Evolutionary conservation across 2,888 invertebrate species (phyloP).

Genomic region (Vannuccia rotundouncinata): DNA sequence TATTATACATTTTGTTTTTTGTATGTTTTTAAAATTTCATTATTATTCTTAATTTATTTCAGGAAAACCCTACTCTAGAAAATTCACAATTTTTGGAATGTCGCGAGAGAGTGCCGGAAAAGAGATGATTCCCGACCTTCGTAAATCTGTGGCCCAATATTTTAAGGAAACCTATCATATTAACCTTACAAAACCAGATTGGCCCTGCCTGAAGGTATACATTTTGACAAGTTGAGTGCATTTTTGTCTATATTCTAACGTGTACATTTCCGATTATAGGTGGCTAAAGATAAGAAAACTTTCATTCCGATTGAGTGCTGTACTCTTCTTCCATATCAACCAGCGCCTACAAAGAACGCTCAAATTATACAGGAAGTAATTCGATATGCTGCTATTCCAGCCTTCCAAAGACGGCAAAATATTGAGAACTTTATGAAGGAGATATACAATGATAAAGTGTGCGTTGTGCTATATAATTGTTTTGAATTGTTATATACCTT

Average conservation of each 20-base stretch:
- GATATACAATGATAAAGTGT: background rate
- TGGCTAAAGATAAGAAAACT: constrained; percentile 9
- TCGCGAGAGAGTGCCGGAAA: background rate
- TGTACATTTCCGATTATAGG: no score
- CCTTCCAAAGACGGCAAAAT: constrained; percentile 20
- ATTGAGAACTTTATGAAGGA: background rate
- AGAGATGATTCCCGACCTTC: constrained; percentile 28
- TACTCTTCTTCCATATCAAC: constrained; percentile 37
- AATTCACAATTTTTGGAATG: constrained; percentile 37
- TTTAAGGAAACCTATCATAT: constrained; percentile 25
- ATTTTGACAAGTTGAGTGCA: no score
- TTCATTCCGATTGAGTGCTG: constrained; percentile 32
- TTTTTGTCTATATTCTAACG: no score
- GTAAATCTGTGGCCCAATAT: constrained; percentile 25
- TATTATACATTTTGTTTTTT: no score
- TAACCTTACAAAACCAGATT: constrained; percentile 13
- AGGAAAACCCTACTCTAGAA: constrained; percentile 36
- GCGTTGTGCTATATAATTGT: background rate
- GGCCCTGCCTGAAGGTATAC: constrained; percentile 28
- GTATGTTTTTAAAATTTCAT: no score
- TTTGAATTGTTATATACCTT: no score
- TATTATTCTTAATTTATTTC: no score
- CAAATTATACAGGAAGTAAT: constrained; percentile 36
- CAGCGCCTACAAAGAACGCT: constrained; percentile 34
- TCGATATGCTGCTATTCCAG: constrained; percentile 31